These are phyloP conservation scores for Ceratina japonica DNA, from an alignment of 1,140 invertebrate genomes.

Conservation along the genomic window DNA sequence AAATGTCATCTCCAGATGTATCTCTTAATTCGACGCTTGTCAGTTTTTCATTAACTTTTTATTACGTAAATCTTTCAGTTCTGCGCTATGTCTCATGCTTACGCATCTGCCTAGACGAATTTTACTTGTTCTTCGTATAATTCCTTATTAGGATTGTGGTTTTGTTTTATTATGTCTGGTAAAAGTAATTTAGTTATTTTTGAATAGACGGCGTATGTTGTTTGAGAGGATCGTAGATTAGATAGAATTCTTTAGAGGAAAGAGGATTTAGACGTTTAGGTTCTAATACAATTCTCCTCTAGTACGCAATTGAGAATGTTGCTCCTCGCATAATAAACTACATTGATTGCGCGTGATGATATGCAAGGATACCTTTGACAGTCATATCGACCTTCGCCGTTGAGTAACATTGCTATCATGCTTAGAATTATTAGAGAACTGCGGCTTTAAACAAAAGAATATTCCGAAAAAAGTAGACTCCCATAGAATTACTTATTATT, in stretches of 20 bases:
- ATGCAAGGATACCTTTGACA: slow-evolving; percentile 66
- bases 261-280: too few species aligned
- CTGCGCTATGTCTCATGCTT: too few species aligned
- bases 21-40: too few species aligned
- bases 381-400: slow-evolving; percentile 45
- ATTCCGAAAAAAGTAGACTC: too few species aligned
- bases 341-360: slow-evolving; percentile 69
- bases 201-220: too few species aligned
- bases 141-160: neutral
- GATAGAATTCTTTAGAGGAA: neutral
- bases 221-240: too few species aligned
- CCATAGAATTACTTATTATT: too few species aligned
- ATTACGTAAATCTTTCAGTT: too few species aligned
- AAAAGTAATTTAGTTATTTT: neutral
- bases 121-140: too few species aligned
- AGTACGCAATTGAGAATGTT: slow-evolving; percentile 49
- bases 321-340: slow-evolving; percentile 64
- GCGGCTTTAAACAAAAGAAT: slow-evolving; percentile 2
- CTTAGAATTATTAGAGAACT: slow-evolving; percentile 22
- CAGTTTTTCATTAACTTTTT: too few species aligned
- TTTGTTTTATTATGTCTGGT: neutral
- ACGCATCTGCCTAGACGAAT: too few species aligned
- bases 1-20: slow-evolving; percentile 11
- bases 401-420: slow-evolving; percentile 31
- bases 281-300: slow-evolving; percentile 33